These are phyloP conservation scores for Pelagia noctiluca DNA, from an alignment of 30 jellyfish, hydroid and myxozoan genomes.

Conservation along the genomic window DNA sequence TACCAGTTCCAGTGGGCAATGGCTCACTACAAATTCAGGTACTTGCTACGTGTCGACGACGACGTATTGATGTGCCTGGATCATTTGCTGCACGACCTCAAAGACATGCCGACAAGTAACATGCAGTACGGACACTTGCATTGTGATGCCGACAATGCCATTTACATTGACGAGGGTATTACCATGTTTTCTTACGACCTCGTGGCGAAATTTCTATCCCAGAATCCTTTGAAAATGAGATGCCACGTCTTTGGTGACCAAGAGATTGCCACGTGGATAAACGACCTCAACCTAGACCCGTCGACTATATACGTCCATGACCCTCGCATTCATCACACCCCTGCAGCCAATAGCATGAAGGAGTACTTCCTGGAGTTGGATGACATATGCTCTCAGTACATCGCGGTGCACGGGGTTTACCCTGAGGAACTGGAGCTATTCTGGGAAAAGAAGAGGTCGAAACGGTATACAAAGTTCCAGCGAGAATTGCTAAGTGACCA, in stretches of 20 bases:
- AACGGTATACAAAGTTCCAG: constrained; percentile 9
- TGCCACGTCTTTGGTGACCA: constrained; percentile 85
- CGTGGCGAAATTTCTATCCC: constrained; percentile 71
- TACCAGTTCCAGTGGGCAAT: constrained; percentile 84
- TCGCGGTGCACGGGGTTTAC: constrained; percentile 77
- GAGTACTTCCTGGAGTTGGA: constrained; percentile 56
- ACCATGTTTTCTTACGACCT: constrained; percentile 78
- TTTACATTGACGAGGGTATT: constrained; percentile 78
- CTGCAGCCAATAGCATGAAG: constrained; percentile 72
- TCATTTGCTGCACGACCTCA: constrained; percentile 64
- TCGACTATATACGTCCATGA: constrained; percentile 59
- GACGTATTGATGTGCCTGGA: constrained; percentile 71
- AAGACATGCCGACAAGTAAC: constrained; percentile 25
- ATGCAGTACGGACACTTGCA: constrained; percentile 77
- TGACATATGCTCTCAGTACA: constrained; percentile 64
- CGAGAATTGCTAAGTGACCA: constrained; percentile 3
- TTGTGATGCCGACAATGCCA: constrained; percentile 35
- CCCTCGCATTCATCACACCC: constrained; percentile 75
- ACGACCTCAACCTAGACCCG: constrained; percentile 72
- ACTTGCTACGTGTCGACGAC: constrained; percentile 78
- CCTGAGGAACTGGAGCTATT: constrained; percentile 67
- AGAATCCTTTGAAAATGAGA: constrained; percentile 74
- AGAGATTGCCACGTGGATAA: constrained; percentile 72
- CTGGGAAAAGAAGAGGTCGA: constrained; percentile 55
- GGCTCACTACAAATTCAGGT: constrained; percentile 64